These are phyloP conservation scores for Cheilinus undulatus DNA, from an alignment of 2,113 vertebrate species.

Conservation along the genomic window DNA sequence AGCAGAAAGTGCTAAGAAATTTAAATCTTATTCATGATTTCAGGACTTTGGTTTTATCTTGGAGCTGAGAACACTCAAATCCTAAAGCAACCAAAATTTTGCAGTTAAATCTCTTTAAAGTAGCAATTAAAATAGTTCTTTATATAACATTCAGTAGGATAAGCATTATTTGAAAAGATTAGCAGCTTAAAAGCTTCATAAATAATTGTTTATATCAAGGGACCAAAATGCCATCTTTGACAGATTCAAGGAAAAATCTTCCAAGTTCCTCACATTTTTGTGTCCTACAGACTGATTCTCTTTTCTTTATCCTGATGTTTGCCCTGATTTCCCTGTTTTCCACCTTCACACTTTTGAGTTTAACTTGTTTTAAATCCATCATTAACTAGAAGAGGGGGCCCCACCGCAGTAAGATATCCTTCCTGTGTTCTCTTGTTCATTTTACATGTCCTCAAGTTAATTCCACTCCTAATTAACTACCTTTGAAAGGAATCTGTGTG, in stretches of 20 bases:
- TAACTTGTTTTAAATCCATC: constrained; percentile 57
- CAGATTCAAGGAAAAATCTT: not conserved
- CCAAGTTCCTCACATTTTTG: not conserved
- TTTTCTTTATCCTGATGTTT: constrained; percentile 13
- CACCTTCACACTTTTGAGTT: constrained; percentile 30
- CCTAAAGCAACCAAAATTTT: not conserved
- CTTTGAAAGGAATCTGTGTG: constrained; percentile 77
- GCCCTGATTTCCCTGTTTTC: constrained; percentile 33
- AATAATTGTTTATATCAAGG: not conserved
- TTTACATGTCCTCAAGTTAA: constrained; percentile 81
- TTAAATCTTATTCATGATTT: not conserved
- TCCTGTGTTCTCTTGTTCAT: constrained; percentile 76
- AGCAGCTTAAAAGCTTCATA: not conserved
- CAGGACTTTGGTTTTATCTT: not conserved
- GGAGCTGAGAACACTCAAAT: not conserved
- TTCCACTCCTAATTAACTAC: constrained; percentile 80
- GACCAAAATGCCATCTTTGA: not conserved
- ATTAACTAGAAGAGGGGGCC: constrained; percentile 51
- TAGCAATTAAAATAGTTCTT: not conserved
- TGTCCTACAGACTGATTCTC: constrained; percentile 4
- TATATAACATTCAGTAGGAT: not conserved
- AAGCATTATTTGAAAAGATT: not conserved
- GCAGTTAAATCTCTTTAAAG: not conserved
- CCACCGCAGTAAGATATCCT: constrained; percentile 67
- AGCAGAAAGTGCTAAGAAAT: too few species aligned